Evolutionary conservation across 2,888 invertebrate genomes (phyloP).

Genomic region (Rapana venosa): DNA sequence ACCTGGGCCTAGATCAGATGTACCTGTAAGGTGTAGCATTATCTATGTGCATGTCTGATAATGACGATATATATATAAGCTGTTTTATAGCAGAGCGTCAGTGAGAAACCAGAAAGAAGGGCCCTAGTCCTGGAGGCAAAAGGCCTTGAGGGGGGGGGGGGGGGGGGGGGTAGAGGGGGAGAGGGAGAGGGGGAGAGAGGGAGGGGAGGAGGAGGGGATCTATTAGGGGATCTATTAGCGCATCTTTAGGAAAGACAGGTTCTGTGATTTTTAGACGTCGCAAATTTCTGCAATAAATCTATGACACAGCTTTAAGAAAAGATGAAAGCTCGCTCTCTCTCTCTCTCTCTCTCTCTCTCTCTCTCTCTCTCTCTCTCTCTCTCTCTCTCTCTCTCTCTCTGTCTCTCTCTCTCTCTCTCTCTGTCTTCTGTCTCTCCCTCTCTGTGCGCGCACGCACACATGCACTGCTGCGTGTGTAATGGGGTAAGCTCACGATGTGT

Average conservation of each 20-base stretch:
- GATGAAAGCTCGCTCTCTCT: background rate
- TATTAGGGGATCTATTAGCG: background rate
- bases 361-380: background rate
- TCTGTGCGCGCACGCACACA: background rate
- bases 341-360: background rate
- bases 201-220: background rate
- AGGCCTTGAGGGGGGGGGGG: background rate
- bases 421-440: background rate
- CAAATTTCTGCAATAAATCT: no score
- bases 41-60: no score
- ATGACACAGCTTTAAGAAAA: no score
- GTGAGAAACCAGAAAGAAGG: background rate
- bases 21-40: no score
- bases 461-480: no score
- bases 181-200: background rate
- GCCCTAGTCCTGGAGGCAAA: background rate
- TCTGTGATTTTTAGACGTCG: no score
- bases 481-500: no score
- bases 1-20: no score
- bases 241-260: no score
- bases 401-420: background rate
- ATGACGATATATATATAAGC: no score
- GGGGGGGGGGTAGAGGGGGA: background rate
- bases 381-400: slow-evolving; percentile 1
- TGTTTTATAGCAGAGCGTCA: no score